These are phyloP conservation scores for Glyphotaelius pellucidus DNA, from an alignment of 2,888 invertebrate species.

Conservation along the genomic window DNA sequence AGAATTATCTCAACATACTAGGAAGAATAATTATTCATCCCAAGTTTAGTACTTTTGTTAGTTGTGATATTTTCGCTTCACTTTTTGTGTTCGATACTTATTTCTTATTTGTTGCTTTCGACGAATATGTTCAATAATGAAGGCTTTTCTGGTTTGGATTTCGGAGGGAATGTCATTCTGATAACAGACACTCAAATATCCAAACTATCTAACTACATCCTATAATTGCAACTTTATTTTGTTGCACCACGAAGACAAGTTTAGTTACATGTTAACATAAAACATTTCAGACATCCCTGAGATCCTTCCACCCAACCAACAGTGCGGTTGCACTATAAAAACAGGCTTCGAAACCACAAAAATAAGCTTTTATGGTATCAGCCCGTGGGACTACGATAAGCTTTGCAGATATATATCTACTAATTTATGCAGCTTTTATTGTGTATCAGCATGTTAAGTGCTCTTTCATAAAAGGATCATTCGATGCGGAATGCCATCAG, in stretches of 20 bases:
- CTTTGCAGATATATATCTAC: not conserved
- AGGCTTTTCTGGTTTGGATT: no score
- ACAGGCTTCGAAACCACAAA: not conserved
- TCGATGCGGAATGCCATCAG: not conserved
- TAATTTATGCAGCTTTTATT: constrained; percentile 20
- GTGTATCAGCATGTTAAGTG: constrained; percentile 14
- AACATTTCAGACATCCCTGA: not conserved
- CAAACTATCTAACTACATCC: no score
- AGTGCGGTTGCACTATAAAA: not conserved
- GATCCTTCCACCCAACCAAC: not conserved
- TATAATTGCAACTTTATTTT: no score
- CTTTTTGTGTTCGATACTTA: no score
- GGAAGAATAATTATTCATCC: no score
- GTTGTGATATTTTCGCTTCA: no score
- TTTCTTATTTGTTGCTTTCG: no score
- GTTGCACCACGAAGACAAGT: not conserved
- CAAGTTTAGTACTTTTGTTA: no score
- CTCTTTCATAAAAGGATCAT: not conserved
- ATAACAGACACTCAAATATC: no score
- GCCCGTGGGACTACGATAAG: not conserved
- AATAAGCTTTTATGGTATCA: not conserved
- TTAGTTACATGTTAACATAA: not conserved
- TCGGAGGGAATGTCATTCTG: no score
- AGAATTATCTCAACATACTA: no score
- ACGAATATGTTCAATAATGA: no score